A percentile compares a stretch with the other conserved stretches of the same genome.
Conservation (phyloP, 2,797 vertebrate genomes). For the Hipposideros larvatus region DNA sequence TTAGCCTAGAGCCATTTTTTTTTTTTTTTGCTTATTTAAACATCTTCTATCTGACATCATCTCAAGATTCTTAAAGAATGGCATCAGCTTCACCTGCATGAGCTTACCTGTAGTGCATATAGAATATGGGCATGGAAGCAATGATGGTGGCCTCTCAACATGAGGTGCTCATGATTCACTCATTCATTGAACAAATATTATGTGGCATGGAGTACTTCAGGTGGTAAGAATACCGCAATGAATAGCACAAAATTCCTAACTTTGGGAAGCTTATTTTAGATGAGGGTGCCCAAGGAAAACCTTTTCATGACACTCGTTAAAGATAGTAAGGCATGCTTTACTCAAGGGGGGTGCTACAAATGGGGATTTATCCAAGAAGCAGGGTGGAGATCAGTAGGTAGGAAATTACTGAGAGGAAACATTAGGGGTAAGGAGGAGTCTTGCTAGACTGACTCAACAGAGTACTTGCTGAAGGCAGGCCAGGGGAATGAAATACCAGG, state of each 20-base stretch:
- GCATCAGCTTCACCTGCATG: neutral
- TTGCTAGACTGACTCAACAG: neutral
- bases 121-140: neutral
- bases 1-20: neutral
- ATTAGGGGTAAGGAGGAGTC: neutral
- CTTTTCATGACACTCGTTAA: neutral
- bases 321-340: neutral
- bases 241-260: neutral
- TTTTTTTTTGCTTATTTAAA: neutral
- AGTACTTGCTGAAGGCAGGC: neutral
- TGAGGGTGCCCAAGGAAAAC: neutral
- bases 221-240: neutral
- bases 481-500: neutral
- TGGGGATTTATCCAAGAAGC: neutral
- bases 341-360: neutral
- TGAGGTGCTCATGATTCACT: neutral
- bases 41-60: neutral
- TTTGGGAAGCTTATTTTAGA: neutral
- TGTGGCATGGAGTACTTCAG: neutral
- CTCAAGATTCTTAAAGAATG: neutral
- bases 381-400: neutral
- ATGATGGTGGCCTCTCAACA: neutral
- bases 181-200: neutral
- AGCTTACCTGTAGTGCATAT: neutral
- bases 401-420: neutral